These are phyloP conservation scores for Drosophila meridiana DNA, from an alignment of 2,888 invertebrate genomes.

Conservation along the genomic window DNA sequence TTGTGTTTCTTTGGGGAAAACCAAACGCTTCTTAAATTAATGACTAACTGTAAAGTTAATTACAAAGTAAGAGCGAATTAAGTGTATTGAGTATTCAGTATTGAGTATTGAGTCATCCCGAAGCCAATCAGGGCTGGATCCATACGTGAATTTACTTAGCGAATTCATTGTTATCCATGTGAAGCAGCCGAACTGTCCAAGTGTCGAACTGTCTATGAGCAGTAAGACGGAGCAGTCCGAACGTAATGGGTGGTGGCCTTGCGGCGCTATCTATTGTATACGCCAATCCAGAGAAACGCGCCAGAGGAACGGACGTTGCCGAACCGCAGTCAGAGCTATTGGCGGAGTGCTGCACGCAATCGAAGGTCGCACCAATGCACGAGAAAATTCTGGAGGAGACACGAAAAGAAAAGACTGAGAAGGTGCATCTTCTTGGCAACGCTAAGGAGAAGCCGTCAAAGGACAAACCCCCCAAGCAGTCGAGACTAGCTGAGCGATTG, in stretches of 20 bases:
- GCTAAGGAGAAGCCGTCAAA: slow-evolving; percentile 68
- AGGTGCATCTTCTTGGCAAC: slow-evolving; percentile 63
- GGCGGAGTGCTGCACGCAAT: slow-evolving; percentile 21
- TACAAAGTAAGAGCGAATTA: slow-evolving; percentile 14
- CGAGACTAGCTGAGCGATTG: slow-evolving; percentile 79
- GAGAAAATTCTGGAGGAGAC: slow-evolving; percentile 79
- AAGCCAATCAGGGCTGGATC: neutral
- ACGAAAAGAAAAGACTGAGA: slow-evolving; percentile 71
- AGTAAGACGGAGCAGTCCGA: slow-evolving; percentile 55
- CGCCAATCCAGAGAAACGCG: slow-evolving; percentile 47
- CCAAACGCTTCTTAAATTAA: slow-evolving; percentile 68
- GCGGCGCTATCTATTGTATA: slow-evolving; percentile 76
- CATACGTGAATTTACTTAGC: neutral
- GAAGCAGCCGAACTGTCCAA: neutral
- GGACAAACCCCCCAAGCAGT: slow-evolving; percentile 71
- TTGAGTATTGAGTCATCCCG: neutral
- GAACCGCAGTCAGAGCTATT: slow-evolving; percentile 28
- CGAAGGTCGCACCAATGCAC: slow-evolving; percentile 74
- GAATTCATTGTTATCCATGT: slow-evolving; percentile 17
- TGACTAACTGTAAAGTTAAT: slow-evolving; percentile 19
- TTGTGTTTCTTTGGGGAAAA: slow-evolving; percentile 57
- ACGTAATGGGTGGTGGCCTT: slow-evolving; percentile 85
- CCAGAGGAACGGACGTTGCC: slow-evolving; percentile 16
- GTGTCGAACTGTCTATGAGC: slow-evolving; percentile 29
- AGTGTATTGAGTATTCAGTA: slow-evolving; percentile 1